These are phyloP conservation scores for Buphagus erythrorhynchus DNA, from an alignment of 2,797 vertebrate species.

Conservation along the genomic window DNA sequence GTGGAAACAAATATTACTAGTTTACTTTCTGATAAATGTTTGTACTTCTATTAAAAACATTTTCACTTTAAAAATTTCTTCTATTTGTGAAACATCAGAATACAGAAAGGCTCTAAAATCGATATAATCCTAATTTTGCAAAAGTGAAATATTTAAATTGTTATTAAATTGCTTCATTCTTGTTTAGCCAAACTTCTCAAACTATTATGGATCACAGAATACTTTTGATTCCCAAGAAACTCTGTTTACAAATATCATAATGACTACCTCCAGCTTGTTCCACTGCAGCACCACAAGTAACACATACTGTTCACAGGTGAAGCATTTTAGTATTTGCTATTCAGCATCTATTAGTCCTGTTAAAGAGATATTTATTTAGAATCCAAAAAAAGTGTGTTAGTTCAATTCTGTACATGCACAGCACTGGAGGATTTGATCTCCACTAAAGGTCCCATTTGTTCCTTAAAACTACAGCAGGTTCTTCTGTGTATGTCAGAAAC, in stretches of 20 bases:
- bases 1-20: background rate
- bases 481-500: background rate
- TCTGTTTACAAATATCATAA: background rate
- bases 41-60: background rate
- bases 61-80: background rate
- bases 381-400: background rate
- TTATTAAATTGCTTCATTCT: background rate
- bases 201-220: background rate
- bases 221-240: background rate
- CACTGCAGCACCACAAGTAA: background rate
- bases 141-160: background rate
- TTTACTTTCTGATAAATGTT: background rate
- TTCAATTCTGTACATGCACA: background rate
- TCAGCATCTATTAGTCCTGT: background rate
- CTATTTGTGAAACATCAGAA: background rate
- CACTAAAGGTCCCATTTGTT: background rate
- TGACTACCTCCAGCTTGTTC: background rate
- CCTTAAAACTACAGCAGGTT: background rate
- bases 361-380: background rate
- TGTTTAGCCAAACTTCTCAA: background rate
- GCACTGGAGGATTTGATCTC: background rate
- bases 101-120: background rate
- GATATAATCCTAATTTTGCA: background rate
- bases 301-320: background rate
- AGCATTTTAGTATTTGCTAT: background rate